phyloP scores from a whole-genome alignment of 1,140 invertebrate species.

The Drosophila pruinosa region DNA sequence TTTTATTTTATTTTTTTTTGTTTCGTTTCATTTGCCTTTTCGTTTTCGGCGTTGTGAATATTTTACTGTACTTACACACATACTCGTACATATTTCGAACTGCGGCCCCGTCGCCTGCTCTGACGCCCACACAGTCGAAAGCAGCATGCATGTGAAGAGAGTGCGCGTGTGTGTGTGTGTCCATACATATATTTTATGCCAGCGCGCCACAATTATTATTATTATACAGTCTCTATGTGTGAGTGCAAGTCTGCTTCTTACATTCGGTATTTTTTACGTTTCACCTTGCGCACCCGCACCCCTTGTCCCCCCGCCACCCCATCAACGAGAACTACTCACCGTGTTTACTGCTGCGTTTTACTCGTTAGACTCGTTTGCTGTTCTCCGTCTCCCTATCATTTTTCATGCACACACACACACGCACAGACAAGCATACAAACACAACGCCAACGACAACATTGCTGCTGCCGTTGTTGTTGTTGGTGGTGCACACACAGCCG shows the following conservation, averaged over 20 bases:
- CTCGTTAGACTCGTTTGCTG: slow-evolving; percentile 71
- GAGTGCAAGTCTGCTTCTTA: slow-evolving; percentile 28
- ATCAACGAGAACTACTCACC: neutral
- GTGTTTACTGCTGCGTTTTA: slow-evolving; percentile 63
- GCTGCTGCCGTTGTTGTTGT: neutral
- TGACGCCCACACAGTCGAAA: slow-evolving; percentile 44
- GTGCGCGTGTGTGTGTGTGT: slow-evolving; percentile 18
- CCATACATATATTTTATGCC: slow-evolving; percentile 25
- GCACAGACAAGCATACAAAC: slow-evolving; percentile 9
- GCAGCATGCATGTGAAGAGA: slow-evolving; percentile 43
- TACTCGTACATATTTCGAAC: slow-evolving; percentile 56
- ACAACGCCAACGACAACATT: slow-evolving; percentile 16
- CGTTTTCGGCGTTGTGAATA: slow-evolving; percentile 39
- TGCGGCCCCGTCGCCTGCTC: slow-evolving; percentile 4
- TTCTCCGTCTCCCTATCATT: slow-evolving; percentile 62
- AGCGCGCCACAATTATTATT: slow-evolving; percentile 72
- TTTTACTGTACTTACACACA: too few relatives aligned
- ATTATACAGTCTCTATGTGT: slow-evolving; percentile 47
- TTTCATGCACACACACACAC: slow-evolving; percentile 56
- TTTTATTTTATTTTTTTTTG: slow-evolving; percentile 23
- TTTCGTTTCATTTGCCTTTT: slow-evolving; percentile 45
- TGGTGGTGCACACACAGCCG: neutral
- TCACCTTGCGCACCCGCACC: slow-evolving; percentile 63
- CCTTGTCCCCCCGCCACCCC: neutral
- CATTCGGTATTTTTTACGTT: slow-evolving; percentile 59